Evolutionary conservation across 2,113 vertebrate species (phyloP).

Genomic region (Xenopus tropicalis): UCB_Xtro_10.0 CM004447.2:50493501-50494000

Average conservation of each 20-base stretch:
- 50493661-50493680: background rate
- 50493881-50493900: constrained; percentile 69
- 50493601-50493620: constrained; percentile 33
- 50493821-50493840: constrained; percentile 62
- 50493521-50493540: constrained; percentile 10
- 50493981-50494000: background rate
- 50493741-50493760: no score
- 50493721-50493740: no score
- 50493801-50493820: constrained; percentile 57
- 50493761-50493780: no score
- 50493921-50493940: constrained; percentile 47
- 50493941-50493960: constrained; percentile 59
- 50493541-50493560: constrained; percentile 51
- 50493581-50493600: constrained; percentile 46
- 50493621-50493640: constrained; percentile 7
- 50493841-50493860: constrained; percentile 62
- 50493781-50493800: background rate
- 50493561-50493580: constrained; percentile 48
- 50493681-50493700: background rate
- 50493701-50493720: no score
- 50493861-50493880: constrained; percentile 62
- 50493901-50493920: constrained; percentile 56
- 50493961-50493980: constrained; percentile 54
- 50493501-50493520: no score
- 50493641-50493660: constrained; percentile 17